Base-by-base conservation (phyloP, 2,797 vertebrate species). In the Okamejei kenojei region DNA sequence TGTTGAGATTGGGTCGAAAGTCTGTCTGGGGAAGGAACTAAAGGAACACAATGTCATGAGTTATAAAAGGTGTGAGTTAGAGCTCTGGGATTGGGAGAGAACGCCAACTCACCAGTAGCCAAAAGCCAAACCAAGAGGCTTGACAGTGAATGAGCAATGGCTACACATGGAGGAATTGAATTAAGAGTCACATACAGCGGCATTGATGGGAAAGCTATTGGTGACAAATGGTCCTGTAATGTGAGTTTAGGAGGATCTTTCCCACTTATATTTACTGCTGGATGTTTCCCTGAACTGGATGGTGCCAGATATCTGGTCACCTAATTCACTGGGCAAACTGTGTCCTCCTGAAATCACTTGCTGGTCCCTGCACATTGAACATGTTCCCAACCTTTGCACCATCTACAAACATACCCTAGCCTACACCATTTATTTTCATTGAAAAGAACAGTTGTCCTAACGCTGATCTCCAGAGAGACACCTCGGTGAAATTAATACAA, bases 381-480 rank as follows among this genome's bases (percentile, higher is more conserved):
- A 54, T 8, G 21, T 21, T 26, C 71, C 71, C 21, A 73, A 73
- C 21, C 71, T 73, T 23, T 73, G 71, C 23, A 21, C 71, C 71
- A 73, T 73, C 71, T 73, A 23, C 71, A 73, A 73, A 73, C 71
- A 73, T 73, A 23, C 19, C 71, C 71, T 21, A 73, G 17, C 71
- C 71, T 21, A 73, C 6, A 73, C 23, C 71, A 7, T 21, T 73
- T 73, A 73, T 73, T 73, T 73, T 73, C 7, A 73, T 73, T 23
- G 19, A 73, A 73, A 73, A 73, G 71, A 73, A 73, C 71, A 81
- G 45, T 81, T 81, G 80, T 81, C 80, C 45, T 45, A 81, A 81
- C 21, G 26, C 23, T 54, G 80, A 58, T 26, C 38, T 45, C 80
- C 23, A 54, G 80, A 10, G 8, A 54, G 80, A 82, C 21, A 29